A percentile compares a stretch with the other conserved stretches of the same genome.
Conservation (phyloP, 2,113 vertebrate genomes). For the Aegithalos caudatus region DNA sequence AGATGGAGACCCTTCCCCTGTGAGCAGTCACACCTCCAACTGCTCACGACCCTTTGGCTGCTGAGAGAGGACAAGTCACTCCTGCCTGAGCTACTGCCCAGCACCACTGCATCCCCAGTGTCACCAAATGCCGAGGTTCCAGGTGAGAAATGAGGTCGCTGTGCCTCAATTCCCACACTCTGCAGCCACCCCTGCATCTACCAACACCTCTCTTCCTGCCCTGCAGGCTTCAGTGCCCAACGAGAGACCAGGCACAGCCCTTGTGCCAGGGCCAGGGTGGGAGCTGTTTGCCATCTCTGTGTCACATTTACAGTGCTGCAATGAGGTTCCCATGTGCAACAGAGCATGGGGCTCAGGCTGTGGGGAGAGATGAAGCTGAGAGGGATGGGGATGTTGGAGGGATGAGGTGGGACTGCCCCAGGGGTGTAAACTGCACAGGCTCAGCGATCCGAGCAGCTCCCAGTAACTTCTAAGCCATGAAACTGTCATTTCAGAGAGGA, state of each 20-base stretch:
- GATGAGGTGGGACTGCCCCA: background rate
- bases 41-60: fast-evolving
- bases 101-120: fast-evolving
- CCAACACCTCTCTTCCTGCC: background rate
- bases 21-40: background rate
- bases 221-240: fast-evolving
- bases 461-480: conserved; percentile 18
- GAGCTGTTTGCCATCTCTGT: background rate
- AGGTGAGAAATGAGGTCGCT: background rate
- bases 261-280: fast-evolving
- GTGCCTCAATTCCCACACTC: background rate
- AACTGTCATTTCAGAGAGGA: conserved; percentile 31
- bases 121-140: fast-evolving
- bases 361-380: fast-evolving
- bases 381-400: background rate
- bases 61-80: background rate
- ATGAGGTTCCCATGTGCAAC: fast-evolving
- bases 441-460: background rate
- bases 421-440: background rate
- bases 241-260: fast-evolving
- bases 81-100: background rate
- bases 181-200: background rate
- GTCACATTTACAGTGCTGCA: background rate
- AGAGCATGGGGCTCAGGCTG: background rate
- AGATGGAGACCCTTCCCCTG: background rate